Evolutionary conservation across 2,797 vertebrate species (phyloP), one percentile per base, ranked within the genome.

Genomic region (Poecilia gillii): DNA sequence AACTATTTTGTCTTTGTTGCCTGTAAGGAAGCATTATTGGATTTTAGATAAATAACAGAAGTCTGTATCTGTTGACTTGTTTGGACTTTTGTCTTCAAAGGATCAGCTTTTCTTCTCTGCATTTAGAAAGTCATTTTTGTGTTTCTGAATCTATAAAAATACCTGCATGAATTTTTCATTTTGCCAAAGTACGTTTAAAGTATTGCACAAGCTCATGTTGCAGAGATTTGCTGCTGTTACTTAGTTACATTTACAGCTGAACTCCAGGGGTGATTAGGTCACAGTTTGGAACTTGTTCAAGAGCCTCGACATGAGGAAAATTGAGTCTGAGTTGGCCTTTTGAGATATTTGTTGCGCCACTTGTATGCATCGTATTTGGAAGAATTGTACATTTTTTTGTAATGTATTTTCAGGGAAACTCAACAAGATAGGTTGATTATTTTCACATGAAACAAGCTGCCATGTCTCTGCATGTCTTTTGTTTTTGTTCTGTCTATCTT

Each of bases 281-380:
- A 89, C 84, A n/a, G 80, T 66, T 82, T 88, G 85, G 85, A 85
- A 0, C 43, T 23, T 6, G 49, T 85, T 87, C 74, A 87, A 79
- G 81, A 80, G 85, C 88, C 87, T 90, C 90, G 90, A 73, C 43
- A 86, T 47, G 76, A 86, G 82, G 89, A 78, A 85, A 90, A 89
- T 90, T 81, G 72, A 57, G 80, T 55, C 2, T 64, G 73, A 87
- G 81, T 36, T 55, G 36, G 68, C 72, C 80, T 77, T 53, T 75
- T 5, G 8, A 51, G 68, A 74, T 75, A 84, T 75, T 73, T 81
- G 55, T 78, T 86, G 88, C 70, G 73, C 55, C 39, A 73, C 84
- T 51, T 68, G 74, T 74, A 73, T 81, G 83, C 76, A 80, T 84
- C 43, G 41, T 59, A 72, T 85, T 79, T 71, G 6, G 12, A 25